Conservation (phyloP, 53 echinoderm and acorn worm species). For the Glandiceps talaboti region DNA sequence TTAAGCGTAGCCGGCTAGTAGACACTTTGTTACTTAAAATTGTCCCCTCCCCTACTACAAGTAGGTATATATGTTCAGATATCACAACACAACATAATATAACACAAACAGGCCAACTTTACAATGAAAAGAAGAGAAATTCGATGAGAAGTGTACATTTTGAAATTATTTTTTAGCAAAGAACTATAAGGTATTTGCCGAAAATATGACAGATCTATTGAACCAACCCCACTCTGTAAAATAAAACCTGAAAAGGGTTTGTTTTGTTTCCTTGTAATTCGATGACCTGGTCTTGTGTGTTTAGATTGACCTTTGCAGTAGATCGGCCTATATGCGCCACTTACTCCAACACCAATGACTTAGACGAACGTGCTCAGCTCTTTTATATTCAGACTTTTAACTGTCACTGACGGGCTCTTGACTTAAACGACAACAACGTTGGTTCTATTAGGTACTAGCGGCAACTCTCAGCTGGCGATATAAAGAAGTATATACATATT, state of each 20-base stretch:
- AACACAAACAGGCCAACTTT: no score
- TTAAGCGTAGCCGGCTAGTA: neutral
- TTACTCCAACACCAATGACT: no score
- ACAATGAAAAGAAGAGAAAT: no score
- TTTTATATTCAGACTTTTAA: no score
- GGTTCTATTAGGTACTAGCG: neutral
- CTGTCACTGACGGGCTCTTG: no score
- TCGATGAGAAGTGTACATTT: neutral
- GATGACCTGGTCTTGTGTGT: neutral
- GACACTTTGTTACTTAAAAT: neutral
- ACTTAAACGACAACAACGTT: neutral
- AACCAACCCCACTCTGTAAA: neutral
- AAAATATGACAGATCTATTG: neutral
- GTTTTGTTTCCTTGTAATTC: neutral
- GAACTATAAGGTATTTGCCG: neutral
- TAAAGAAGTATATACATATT: neutral
- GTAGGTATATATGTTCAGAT: neutral
- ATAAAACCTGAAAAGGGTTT: neutral
- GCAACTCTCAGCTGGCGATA: neutral
- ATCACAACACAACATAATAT: neutral
- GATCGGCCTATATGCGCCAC: neutral
- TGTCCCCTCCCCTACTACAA: neutral
- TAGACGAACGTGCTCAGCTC: no score
- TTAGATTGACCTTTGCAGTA: neutral
- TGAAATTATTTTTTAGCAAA: neutral